phyloP scores from a whole-genome alignment of 2,113 vertebrate genomes.

The Cochlearius cochlearius region DNA sequence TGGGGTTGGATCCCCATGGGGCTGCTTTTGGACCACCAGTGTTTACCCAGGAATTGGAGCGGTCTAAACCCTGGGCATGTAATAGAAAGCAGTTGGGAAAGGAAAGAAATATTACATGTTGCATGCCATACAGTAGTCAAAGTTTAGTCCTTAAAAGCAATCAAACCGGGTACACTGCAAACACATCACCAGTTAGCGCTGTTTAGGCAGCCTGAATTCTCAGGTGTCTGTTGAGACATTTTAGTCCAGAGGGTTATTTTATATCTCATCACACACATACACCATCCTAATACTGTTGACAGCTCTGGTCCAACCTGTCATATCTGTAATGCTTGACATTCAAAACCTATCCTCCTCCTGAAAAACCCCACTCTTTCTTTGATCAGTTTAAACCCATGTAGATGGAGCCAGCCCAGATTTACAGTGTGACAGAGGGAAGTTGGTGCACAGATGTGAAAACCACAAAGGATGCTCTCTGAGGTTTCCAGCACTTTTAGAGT shows the following conservation, averaged over 20 bases:
- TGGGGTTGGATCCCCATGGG: constrained; percentile 98
- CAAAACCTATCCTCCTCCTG: background rate
- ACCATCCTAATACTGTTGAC: background rate
- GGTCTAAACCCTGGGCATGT: constrained; percentile 95
- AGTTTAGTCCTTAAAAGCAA: constrained; percentile 66
- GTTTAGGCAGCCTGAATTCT: constrained; percentile 48
- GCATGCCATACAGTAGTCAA: constrained; percentile 71
- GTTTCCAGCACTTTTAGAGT: background rate
- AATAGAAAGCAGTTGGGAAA: constrained; percentile 84
- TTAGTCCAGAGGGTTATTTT: constrained; percentile 31
- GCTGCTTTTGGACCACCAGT: constrained; percentile 97
- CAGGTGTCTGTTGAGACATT: background rate
- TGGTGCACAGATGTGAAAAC: background rate
- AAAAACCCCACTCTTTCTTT: background rate
- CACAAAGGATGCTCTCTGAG: background rate
- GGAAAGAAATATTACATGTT: constrained; percentile 86
- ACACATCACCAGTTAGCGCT: constrained; percentile 56
- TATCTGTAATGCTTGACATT: background rate
- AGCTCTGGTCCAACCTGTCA: background rate
- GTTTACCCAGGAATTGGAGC: constrained; percentile 99
- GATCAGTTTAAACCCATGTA: background rate
- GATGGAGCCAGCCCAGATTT: background rate
- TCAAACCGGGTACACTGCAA: constrained; percentile 36
- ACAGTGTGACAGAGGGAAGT: background rate
- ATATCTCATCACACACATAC: background rate